phyloP scores from a whole-genome alignment of 2,797 vertebrate genomes.

The Hephaestus fuliginosus region DNA sequence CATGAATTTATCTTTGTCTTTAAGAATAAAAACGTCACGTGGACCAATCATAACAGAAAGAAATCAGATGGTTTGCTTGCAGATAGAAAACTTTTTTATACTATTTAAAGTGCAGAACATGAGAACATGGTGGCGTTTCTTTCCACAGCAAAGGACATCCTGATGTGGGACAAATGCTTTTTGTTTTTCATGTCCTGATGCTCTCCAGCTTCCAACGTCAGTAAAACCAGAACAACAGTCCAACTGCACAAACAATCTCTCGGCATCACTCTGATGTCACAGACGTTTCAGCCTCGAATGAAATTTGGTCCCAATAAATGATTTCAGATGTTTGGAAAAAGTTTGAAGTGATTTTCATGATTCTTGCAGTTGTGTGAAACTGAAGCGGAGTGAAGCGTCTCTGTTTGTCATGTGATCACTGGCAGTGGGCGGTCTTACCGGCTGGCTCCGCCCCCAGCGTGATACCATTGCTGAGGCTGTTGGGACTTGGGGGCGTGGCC shows the following conservation, averaged over 20 bases:
- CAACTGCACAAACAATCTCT: too few relatives aligned
- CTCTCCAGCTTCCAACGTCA: background rate
- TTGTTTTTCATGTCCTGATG: too few relatives aligned
- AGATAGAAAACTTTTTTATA: background rate
- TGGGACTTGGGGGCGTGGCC: conserved; percentile 75
- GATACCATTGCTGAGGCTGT: conserved; percentile 84
- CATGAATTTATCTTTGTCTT: too few relatives aligned
- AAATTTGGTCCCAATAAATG: conserved; percentile 32
- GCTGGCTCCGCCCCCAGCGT: conserved; percentile 68
- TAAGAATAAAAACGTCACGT: too few relatives aligned
- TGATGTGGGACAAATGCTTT: conserved; percentile 12
- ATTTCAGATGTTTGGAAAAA: conserved; percentile 1
- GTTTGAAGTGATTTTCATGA: background rate
- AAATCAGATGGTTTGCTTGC: background rate
- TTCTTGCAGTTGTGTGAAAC: background rate
- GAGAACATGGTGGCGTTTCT: background rate
- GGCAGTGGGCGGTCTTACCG: conserved; percentile 75
- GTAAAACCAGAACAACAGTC: background rate
- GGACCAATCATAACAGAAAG: too few relatives aligned
- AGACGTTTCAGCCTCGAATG: background rate
- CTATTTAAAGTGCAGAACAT: too few relatives aligned
- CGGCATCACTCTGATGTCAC: background rate
- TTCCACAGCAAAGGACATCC: background rate
- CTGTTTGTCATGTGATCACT: conserved; percentile 66
- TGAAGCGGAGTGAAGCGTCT: background rate